Base-by-base conservation (phyloP, 64 coral and sea anemone species). In the Catalaphyllia jardinei region DNA sequence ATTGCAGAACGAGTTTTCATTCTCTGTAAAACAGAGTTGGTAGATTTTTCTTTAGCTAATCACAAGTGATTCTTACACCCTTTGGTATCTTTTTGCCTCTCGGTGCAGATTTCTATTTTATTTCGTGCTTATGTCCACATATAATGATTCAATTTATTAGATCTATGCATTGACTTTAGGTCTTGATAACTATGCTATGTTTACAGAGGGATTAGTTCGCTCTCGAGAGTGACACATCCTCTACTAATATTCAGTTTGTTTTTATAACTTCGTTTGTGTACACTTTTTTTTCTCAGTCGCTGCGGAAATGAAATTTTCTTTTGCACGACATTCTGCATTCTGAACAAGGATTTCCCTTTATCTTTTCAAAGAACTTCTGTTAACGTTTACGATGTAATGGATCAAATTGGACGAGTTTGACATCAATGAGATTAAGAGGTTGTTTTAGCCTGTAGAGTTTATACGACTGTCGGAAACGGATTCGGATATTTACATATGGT, bases 391-490 rank as follows among this genome's bases (percentile, higher is more conserved):
- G n/a, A 14, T 29, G 50, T 14, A 80, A 54, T 80, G 28, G 61
- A 80, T 80, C 78, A 80, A 80, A 62, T 61, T 80, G 35, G 78
- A 61, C 28, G 57, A 4, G n/a, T n/a, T 69, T 20, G 65, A n/a
- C 25, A 69, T 69, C 65, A 27, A 20, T 69, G 65, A 24, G 8
- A 50, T 85, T 39, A 42, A 20, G 62, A 51, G 19, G 39, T 28
- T 85, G 81, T 71, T 71, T 85, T 85, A 71, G 62, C 35, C 3
- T 50, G 20, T 2, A 31, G 14, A 12, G 22, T 71, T 19, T 28
- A 71, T 27, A 69, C 25, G 25, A 27, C 65, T 25, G 28, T 52
- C 60, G n/a, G 27, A 17, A 80, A 60, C 18, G 57, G 11, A 24
- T 9, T 18, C 22, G 18, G 0, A 71, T 4, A 85, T 85, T 85